Evolutionary conservation across 2,888 invertebrate species (phyloP), one percentile per base, ranked within the genome.

Genomic region (Asteroscopus sphinx): DNA sequence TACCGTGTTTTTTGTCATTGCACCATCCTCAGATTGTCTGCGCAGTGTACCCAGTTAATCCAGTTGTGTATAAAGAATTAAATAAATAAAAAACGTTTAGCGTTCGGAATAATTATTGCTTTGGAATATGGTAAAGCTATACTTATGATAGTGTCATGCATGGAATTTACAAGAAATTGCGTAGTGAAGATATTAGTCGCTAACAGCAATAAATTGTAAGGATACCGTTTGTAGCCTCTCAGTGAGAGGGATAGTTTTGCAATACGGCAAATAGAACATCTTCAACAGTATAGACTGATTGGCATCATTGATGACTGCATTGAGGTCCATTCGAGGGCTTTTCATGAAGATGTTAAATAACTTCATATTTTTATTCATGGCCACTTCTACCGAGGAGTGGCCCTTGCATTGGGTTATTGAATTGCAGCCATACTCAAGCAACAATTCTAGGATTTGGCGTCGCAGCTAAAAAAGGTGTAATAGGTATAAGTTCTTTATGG

Each of bases 231-330:
- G 86, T 28, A 88, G 48, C 26, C 86, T 79, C 1, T 87, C 83
- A 11, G 65, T 8, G 8, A 73, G 60, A 11, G 75, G 61, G n/a
- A 88, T 49, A 1, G 69, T 79, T 63, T 73, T 88, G 63, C 83
- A 90, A 63, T 81, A 91, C 1, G 85, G 74, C 3, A 79, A 46
- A 9, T 75, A 69, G 54, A 93, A 92, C 75, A 91, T 85, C 71
- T 92, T 92, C 0, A 88, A 76, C 3, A 93, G 81, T 32, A 90
- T 75, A 7, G 77, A 89, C 53, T 93, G 90, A 52, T 90, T 86
- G 0, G 42, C 26, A 7, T 81, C 73, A 67, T 93, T 92, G 41
- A 93, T 92, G 6, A 79, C 32, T 0, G 80, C 79, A 54, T 93
- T 93, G 0, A 93, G 79, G 54, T 92, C 68, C 0, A 83, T 87